A percentile compares a stretch with the other conserved stretches of the same genome.
Conservation (phyloP, 30 jellyfish, hydroid and myxozoan species). For the Pelagia noctiluca region DNA sequence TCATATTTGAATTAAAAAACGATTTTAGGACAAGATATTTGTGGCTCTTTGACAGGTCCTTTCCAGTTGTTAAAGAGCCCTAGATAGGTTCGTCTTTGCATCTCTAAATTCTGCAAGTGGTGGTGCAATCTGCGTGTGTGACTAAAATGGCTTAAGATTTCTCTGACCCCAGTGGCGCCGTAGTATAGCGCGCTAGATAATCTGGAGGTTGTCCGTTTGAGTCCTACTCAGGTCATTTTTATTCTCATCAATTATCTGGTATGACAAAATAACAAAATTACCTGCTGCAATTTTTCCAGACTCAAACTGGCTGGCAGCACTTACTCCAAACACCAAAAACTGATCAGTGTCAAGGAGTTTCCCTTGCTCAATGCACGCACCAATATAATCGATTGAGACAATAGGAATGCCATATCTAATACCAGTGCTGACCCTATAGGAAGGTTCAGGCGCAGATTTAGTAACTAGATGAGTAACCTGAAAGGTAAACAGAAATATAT, state of each 20-base stretch:
- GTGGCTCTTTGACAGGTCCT: no score
- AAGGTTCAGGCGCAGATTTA: constrained; percentile 39
- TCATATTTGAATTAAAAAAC: no score
- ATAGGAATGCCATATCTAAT: constrained; percentile 81
- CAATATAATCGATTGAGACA: constrained; percentile 63
- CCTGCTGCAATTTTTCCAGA: constrained; percentile 66
- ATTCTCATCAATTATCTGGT: neutral
- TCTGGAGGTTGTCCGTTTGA: neutral
- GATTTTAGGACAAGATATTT: no score
- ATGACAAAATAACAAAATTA: neutral
- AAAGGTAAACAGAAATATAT: no score
- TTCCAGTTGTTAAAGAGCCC: no score
- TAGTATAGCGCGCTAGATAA: neutral
- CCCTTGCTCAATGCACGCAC: constrained; percentile 44
- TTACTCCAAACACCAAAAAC: constrained; percentile 50
- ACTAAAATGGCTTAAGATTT: no score
- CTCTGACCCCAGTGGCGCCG: no score
- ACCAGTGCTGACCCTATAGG: constrained; percentile 79
- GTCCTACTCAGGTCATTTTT: no score
- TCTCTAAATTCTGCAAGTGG: no score
- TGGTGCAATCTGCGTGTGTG: no score
- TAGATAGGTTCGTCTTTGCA: no score
- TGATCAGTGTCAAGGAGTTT: constrained; percentile 47
- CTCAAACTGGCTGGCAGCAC: constrained; percentile 36
- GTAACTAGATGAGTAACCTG: constrained; percentile 84